Percentiles rank a stretch among this genome's conserved stretches.
phyloP scores from a whole-genome alignment of 2,888 invertebrate species.

The Caenorhabditis sp. region DNA sequence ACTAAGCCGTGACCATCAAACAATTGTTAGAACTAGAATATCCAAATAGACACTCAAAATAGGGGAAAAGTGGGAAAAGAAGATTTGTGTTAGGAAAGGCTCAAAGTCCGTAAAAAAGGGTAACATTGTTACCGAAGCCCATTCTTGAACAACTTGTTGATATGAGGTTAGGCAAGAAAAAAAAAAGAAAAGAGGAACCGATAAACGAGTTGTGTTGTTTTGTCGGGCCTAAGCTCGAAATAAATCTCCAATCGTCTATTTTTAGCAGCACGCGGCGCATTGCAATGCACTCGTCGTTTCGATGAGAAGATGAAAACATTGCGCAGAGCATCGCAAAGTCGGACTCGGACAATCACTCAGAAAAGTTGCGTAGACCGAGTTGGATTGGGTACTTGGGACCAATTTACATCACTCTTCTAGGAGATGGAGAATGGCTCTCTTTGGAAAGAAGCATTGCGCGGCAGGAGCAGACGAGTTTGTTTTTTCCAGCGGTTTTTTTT shows the following conservation, averaged over 20 bases:
- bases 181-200: slow-evolving; percentile 22
- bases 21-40: not conserved
- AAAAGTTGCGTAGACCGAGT: slow-evolving; percentile 34
- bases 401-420: slow-evolving; percentile 41
- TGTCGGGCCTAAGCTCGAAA: slow-evolving; percentile 21
- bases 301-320: slow-evolving; percentile 42
- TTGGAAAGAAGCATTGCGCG: no score
- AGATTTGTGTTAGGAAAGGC: slow-evolving; percentile 1
- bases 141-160: not conserved
- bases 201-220: slow-evolving; percentile 41
- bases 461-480: not conserved
- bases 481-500: slow-evolving; percentile 37
- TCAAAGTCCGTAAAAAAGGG: slow-evolving; percentile 1
- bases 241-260: slow-evolving; percentile 34
- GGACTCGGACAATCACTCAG: slow-evolving; percentile 47
- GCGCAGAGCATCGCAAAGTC: slow-evolving; percentile 6
- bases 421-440: slow-evolving; percentile 16
- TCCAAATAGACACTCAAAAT: slow-evolving; percentile 12
- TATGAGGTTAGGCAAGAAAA: not conserved
- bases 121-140: not conserved
- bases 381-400: slow-evolving; percentile 39
- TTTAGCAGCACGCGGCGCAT: slow-evolving; percentile 30
- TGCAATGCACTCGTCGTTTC: slow-evolving; percentile 36
- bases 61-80: not conserved
- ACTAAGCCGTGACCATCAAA: not conserved